Evolutionary conservation across 2,113 vertebrate species (phyloP), one percentile per base, ranked within the genome.

Genomic region (Dicrurus megarhynchus): DNA sequence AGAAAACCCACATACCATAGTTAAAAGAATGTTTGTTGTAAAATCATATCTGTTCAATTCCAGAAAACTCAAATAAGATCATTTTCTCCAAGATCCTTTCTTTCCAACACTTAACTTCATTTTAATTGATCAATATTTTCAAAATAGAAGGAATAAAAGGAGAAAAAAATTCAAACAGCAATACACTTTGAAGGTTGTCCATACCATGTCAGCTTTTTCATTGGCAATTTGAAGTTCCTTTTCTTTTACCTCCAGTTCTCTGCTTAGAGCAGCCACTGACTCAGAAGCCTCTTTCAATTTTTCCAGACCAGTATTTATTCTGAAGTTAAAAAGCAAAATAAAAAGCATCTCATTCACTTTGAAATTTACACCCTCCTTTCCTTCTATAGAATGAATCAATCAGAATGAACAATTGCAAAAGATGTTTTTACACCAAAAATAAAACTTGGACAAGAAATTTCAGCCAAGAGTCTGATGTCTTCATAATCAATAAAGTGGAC

Each of bases 261-360:
- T 99, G 96, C 98, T 99, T 67, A 99, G 97, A 46, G 97, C 98
- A 87, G 98, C 98, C 11, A 99, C 98, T 4, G 99, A 99, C 73
- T 99, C 98, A 3, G 99, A 99, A 16, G 99, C 99, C 96, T 99
- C 99, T 96, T 98, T 99, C 35, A 99, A 93, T 82, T 99, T 99
- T 97, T 99, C 94, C 60, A 99, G 97, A 64, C 99, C 99, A 55
- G 98, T 99, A 90, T 99, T 99, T 98, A 99, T 98, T 96, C 99
- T 99, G 78, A 56, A 86, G 49, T 97, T 89, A 37, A 94, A 97
- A 90, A 78, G 16, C 1, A 77, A 90, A 81, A 46, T 4, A 61
- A 83, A 9, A 18, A 85, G 16, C 14, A 49, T 57, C 9, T 37
- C 52, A 44, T 32, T 88, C 20, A 32, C 35, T 49, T 10, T 37